phyloP scores from a whole-genome alignment of 2,113 vertebrate genomes.

The Helogale parvula region DNA sequence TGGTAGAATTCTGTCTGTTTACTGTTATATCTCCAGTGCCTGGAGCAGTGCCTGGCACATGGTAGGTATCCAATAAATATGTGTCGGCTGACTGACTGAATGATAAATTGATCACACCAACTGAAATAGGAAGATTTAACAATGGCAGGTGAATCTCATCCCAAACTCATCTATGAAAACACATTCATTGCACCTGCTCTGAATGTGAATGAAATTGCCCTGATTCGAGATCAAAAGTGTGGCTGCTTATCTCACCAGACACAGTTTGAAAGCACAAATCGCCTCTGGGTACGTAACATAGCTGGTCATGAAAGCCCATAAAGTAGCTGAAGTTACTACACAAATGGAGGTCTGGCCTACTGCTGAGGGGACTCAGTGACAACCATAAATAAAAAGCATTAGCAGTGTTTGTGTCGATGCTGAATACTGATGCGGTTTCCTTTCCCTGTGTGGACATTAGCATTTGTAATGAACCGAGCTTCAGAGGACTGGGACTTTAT shows the following conservation, averaged over 20 bases:
- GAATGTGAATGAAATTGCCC: not conserved
- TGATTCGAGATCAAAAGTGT: conserved; percentile 32
- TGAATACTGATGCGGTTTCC: conserved; percentile 61
- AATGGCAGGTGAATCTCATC: conserved; percentile 7
- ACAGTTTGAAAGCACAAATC: not conserved
- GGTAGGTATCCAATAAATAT: not conserved
- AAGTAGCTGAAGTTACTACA: conserved; percentile 34
- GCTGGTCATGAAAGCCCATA: not conserved
- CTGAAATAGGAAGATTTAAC: conserved; percentile 11
- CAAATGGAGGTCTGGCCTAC: not conserved
- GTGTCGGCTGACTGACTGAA: not conserved
- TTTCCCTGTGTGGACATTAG: conserved; percentile 66
- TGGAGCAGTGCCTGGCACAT: not conserved
- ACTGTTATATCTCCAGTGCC: not conserved
- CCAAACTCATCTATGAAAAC: not conserved
- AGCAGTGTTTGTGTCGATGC: not conserved
- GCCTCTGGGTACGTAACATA: not conserved
- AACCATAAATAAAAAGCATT: conserved; percentile 57
- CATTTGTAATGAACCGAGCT: conserved; percentile 73
- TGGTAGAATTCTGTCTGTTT: not conserved
- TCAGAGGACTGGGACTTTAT: conserved; percentile 60
- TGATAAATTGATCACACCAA: not conserved
- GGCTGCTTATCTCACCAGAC: not conserved
- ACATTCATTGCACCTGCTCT: not conserved
- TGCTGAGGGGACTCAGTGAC: conserved; percentile 44